Evolutionary conservation across 2,113 vertebrate genomes (phyloP).

Genomic region (Sphyrna mokarran): DNA sequence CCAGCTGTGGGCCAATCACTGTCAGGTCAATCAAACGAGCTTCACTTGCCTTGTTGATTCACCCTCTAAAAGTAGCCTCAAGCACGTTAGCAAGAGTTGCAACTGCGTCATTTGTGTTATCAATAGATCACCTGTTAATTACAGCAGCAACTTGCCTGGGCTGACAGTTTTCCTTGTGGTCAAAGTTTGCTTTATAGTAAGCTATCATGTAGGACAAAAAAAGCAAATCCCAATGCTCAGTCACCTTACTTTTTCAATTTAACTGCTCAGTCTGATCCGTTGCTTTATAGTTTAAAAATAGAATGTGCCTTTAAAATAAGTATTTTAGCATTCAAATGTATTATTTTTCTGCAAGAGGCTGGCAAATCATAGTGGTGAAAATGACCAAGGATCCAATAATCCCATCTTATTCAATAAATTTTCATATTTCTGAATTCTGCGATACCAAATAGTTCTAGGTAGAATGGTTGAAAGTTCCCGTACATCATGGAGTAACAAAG

Average conservation of each 20-base stretch:
- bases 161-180: neutral
- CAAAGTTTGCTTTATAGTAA: neutral
- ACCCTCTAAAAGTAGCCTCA: constrained; percentile 37
- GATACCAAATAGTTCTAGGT: neutral
- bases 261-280: neutral
- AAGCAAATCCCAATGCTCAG: neutral
- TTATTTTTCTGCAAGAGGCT: neutral
- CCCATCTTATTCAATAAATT: neutral
- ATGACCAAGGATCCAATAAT: neutral
- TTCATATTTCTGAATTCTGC: neutral
- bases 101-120: neutral
- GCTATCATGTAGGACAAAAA: neutral
- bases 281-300: neutral
- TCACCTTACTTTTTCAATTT: neutral
- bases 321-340: neutral
- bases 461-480: neutral
- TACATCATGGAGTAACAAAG: neutral
- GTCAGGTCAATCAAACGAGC: constrained; percentile 45
- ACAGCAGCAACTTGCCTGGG: neutral
- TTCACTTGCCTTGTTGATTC: constrained; percentile 14
- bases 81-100: constrained; percentile 39
- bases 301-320: neutral
- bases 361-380: neutral
- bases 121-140: constrained; percentile 17
- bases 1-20: constrained; percentile 43